Percentiles rank a stretch among this genome's conserved stretches.
Conservation (phyloP, 1,140 invertebrate species). For the Drosophila arizonae region DNA sequence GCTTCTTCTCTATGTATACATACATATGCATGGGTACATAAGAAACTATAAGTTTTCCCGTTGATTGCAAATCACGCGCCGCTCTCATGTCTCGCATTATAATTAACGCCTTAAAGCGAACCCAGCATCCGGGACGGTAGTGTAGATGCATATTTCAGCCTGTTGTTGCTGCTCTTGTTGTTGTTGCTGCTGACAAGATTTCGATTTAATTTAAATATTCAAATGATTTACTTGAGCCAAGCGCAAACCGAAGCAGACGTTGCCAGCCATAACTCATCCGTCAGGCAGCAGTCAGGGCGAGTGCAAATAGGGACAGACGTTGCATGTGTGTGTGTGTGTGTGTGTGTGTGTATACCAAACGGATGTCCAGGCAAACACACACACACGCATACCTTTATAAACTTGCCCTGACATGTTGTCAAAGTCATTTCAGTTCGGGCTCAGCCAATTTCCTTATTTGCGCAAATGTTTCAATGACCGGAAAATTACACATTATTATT, state of each 20-base stretch:
- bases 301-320: conserved; percentile 5
- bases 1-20: too few species aligned
- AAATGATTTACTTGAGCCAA: conserved; percentile 70
- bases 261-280: conserved; percentile 68
- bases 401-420: conserved; percentile 44
- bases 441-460: conserved; percentile 75
- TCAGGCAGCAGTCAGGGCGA: not conserved
- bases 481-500: conserved; percentile 80
- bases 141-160: not conserved
- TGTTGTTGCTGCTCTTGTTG: conserved; percentile 38
- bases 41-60: conserved; percentile 18
- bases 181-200: conserved; percentile 45
- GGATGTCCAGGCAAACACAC: conserved; percentile 36
- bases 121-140: conserved; percentile 29
- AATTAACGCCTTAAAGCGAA: conserved; percentile 68
- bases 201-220: conserved; percentile 77
- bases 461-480: conserved; percentile 76
- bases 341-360: not conserved
- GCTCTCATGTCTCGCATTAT: conserved; percentile 50
- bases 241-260: conserved; percentile 48
- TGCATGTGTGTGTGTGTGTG: not conserved
- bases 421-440: conserved; percentile 56
- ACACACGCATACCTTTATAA: conserved; percentile 3
- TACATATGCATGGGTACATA: not conserved
- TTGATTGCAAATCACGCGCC: conserved; percentile 38